Percentiles rank a stretch among this genome's conserved stretches.
These are phyloP conservation scores for Phylloscopus collybita DNA, from an alignment of 2,797 vertebrate species.

Conservation along the genomic window DNA sequence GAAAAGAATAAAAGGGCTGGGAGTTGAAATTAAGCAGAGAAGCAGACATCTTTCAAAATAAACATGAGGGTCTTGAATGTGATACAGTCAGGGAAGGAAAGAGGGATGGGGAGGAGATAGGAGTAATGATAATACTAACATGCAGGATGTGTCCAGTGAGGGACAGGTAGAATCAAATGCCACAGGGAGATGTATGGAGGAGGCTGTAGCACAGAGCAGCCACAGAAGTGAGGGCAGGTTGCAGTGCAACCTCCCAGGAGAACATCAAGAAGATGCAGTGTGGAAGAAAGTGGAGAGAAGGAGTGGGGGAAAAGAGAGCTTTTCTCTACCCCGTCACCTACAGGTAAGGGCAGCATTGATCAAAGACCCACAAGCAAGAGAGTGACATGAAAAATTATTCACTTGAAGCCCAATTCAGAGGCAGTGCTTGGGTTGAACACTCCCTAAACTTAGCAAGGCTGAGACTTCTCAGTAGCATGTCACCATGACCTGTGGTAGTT, in stretches of 20 bases:
- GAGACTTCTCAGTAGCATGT: background rate
- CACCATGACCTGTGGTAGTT: background rate
- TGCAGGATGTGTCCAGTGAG: background rate
- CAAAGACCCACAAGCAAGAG: background rate
- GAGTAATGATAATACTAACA: background rate
- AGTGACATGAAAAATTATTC: background rate
- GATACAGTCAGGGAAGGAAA: background rate
- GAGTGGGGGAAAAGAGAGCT: background rate
- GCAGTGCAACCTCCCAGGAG: background rate
- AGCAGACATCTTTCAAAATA: slow-evolving; percentile 26
- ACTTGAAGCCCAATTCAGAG: background rate
- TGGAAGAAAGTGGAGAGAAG: background rate
- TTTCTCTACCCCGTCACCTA: background rate
- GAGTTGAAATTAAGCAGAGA: slow-evolving; percentile 43
- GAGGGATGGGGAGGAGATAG: background rate
- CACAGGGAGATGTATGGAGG: background rate
- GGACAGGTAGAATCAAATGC: background rate
- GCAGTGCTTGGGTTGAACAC: background rate
- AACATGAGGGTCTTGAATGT: background rate
- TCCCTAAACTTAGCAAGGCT: background rate
- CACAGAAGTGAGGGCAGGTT: background rate
- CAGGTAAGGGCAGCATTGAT: background rate
- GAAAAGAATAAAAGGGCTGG: slow-evolving; percentile 35
- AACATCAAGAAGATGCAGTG: background rate
- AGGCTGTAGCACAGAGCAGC: background rate